These are phyloP conservation scores for Clanis bilineata DNA, from an alignment of 2,888 invertebrate genomes.

Conservation along the genomic window DNA sequence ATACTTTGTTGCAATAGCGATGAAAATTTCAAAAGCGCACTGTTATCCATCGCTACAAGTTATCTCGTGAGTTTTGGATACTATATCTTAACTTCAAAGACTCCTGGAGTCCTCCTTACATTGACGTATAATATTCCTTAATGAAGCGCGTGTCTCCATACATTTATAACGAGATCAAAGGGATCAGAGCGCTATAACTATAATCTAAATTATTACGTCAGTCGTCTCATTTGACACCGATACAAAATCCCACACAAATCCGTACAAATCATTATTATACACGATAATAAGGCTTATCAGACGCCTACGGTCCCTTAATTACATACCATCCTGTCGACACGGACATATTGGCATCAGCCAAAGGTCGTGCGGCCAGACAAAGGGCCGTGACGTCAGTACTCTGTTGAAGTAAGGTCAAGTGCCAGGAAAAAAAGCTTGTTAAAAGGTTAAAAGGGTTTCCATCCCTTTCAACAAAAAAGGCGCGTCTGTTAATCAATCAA, in stretches of 20 bases:
- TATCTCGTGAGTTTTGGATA: too few relatives aligned
- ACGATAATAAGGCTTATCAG: not conserved
- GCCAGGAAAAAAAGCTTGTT: not conserved
- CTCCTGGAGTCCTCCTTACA: too few relatives aligned
- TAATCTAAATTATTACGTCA: not conserved
- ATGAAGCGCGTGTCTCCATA: too few relatives aligned
- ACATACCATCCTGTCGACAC: not conserved
- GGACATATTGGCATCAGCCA: not conserved
- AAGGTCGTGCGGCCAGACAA: not conserved
- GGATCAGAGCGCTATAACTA: too few relatives aligned
- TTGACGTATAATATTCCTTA: too few relatives aligned
- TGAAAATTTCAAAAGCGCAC: too few relatives aligned
- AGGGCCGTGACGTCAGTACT: not conserved
- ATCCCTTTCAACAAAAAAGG: not conserved
- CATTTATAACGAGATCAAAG: too few relatives aligned
- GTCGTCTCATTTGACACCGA: not conserved
- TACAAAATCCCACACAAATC: not conserved
- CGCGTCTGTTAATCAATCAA: not conserved
- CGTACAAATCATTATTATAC: not conserved
- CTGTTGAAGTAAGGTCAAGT: not conserved
- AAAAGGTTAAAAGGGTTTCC: too few relatives aligned
- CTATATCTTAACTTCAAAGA: too few relatives aligned
- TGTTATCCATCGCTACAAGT: too few relatives aligned
- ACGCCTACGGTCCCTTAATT: not conserved
- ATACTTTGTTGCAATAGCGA: too few relatives aligned